These are phyloP conservation scores for Lordiphosa collinella DNA, from an alignment of 1,140 invertebrate species.

Conservation along the genomic window DNA sequence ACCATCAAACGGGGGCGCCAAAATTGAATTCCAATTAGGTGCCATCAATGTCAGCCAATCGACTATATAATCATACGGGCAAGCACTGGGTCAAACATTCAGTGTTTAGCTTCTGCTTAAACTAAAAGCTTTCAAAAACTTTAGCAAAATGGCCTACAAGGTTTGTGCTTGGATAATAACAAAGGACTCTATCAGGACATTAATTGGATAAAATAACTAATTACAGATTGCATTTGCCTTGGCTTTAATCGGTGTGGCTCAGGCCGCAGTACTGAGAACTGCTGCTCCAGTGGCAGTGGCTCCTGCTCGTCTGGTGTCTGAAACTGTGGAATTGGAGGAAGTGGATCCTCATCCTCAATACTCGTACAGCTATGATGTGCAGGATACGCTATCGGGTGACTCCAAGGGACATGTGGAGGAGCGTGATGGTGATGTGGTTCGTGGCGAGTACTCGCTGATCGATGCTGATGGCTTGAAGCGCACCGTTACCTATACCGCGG, in stretches of 20 bases:
- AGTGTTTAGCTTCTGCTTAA: conserved; percentile 56
- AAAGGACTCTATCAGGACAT: conserved; percentile 8
- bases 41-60: conserved; percentile 59
- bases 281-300: conserved; percentile 56
- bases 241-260: conserved; percentile 40
- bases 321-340: conserved; percentile 62
- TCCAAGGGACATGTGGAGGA: conserved; percentile 82
- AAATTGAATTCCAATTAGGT: conserved; percentile 72
- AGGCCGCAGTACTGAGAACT: conserved; percentile 50
- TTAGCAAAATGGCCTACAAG: conserved; percentile 61
- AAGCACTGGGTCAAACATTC: conserved; percentile 48
- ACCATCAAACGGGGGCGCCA: conserved; percentile 32
- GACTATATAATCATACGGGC: conserved; percentile 55
- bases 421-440: conserved; percentile 82
- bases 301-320: conserved; percentile 52
- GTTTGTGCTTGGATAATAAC: conserved; percentile 22
- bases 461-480: conserved; percentile 74
- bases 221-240: conserved; percentile 50
- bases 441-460: conserved; percentile 63
- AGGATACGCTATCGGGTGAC: conserved; percentile 82
- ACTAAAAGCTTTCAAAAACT: conserved; percentile 22
- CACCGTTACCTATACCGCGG: conserved; percentile 78
- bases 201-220: conserved; percentile 5
- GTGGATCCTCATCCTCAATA: conserved; percentile 80
- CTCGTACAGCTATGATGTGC: conserved; percentile 80